These are phyloP conservation scores for Drosophila fuyamai DNA, from an alignment of 1,140 invertebrate genomes.

Conservation along the genomic window DNA sequence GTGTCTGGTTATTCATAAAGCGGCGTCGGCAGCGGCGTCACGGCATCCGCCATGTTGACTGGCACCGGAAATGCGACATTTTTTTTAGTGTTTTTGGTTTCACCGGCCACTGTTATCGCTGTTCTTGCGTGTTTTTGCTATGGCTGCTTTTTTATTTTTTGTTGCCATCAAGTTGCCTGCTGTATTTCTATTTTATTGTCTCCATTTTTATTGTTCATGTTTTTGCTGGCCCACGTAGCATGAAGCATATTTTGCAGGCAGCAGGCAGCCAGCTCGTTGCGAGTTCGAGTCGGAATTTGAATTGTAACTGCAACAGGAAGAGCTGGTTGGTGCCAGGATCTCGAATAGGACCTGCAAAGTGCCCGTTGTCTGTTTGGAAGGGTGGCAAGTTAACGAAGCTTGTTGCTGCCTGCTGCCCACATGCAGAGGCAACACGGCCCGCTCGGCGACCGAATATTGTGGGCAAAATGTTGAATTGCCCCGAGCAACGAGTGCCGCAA, in stretches of 20 bases:
- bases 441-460: slow-evolving; percentile 37
- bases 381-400: slow-evolving; percentile 74
- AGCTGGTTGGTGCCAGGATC: slow-evolving; percentile 34
- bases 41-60: slow-evolving; percentile 73
- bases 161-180: slow-evolving; percentile 39
- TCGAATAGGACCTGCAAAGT: slow-evolving; percentile 30
- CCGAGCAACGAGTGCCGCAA: slow-evolving; percentile 28
- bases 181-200: slow-evolving; percentile 67
- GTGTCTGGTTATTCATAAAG: slow-evolving; percentile 64
- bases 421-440: slow-evolving; percentile 50
- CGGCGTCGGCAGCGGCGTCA: slow-evolving; percentile 64
- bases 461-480: slow-evolving; percentile 35
- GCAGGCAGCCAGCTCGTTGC: slow-evolving; percentile 16
- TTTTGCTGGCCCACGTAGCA: slow-evolving; percentile 47
- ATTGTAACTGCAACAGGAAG: slow-evolving; percentile 66
- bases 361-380: slow-evolving; percentile 48
- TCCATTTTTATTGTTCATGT: slow-evolving; percentile 46
- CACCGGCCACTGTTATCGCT: slow-evolving; percentile 27
- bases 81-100: not conserved
- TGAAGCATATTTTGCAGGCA: slow-evolving; percentile 64
- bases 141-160: slow-evolving; percentile 2
- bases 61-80: slow-evolving; percentile 78
- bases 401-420: slow-evolving; percentile 50
- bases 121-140: slow-evolving; percentile 12
- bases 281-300: slow-evolving; percentile 55